Percentiles rank a stretch among this genome's conserved stretches.
phyloP scores from a whole-genome alignment of 2,113 vertebrate species.

The Tragulus kanchil region DNA sequence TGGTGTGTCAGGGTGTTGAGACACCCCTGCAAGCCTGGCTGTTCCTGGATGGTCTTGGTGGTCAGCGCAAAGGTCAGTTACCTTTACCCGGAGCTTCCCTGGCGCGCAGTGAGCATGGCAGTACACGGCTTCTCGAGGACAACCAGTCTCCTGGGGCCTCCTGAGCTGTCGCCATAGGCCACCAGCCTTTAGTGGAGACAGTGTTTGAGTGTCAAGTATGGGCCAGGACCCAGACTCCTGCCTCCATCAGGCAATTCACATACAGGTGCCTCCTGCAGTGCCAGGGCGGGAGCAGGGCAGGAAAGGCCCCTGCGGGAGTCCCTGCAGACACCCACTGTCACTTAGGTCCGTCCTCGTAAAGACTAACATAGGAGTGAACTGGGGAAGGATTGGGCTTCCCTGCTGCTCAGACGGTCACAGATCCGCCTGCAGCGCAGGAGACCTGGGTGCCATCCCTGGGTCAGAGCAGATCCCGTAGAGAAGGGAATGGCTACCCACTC shows the following conservation, averaged over 20 bases:
- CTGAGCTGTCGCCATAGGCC: too few species aligned
- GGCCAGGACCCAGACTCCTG: not conserved
- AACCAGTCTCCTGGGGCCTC: fast-evolving
- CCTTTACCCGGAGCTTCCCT: not conserved
- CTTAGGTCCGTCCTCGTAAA: not conserved
- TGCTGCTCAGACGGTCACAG: not conserved
- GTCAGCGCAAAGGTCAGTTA: too few species aligned
- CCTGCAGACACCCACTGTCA: fast-evolving
- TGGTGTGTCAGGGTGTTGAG: fast-evolving
- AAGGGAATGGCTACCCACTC: not conserved
- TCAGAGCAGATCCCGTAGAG: not conserved
- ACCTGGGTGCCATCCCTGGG: not conserved
- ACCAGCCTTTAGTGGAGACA: too few species aligned
- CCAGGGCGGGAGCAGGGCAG: not conserved
- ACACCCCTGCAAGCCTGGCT: not conserved
- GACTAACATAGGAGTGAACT: fast-evolving
- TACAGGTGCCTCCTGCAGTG: fast-evolving
- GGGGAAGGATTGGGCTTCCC: not conserved
- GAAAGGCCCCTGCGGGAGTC: not conserved
- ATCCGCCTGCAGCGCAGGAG: not conserved
- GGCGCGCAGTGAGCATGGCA: not conserved
- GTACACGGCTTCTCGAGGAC: not conserved
- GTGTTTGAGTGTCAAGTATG: not conserved
- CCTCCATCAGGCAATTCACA: not conserved
- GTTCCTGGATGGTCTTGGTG: not conserved